Base-by-base conservation (phyloP, 2,113 vertebrate species). In the Sturnira hondurensis region DNA sequence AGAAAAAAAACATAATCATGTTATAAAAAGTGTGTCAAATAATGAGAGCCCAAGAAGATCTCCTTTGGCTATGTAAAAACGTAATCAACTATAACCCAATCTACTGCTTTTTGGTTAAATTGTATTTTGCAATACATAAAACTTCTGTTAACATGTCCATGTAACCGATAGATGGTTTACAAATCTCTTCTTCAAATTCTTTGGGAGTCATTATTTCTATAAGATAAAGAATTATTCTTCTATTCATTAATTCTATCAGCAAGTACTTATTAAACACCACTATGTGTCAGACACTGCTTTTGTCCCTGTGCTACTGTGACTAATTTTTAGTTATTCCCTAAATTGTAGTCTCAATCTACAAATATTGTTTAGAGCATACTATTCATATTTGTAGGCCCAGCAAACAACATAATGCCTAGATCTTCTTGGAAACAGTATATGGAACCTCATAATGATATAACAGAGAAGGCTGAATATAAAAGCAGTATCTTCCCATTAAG, bases 311-410 rank as follows among this genome's bases (percentile, higher is more conserved):
- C n/a, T 71, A 45, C 33, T 41, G 17, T 94, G 73, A 92, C 81
- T 95, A 84, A 93, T 85, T 89, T 52, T 87, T 95, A 38, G 20
- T 73, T 90, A 22, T 76, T 63, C 26, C 70, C 31, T 89, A 92
- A 85, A 87, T 20, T 74, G 28, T 45, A 91, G 38, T 73, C 24
- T 92, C 91, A 85, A 52, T 68, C 58, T 58, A 81, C 65, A 96
- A 85, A 56, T 24, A 87, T 0, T 76, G 0, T 22, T 84, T 85
- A 77, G 0, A 87, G 67, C 33, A 52, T 47, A 58, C 56, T 11
- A 12, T 81, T 89, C 38, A 58, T n/a, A 80, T 77, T 11, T 65
- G 14, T 50, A 90, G 47, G 26, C 4, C n/a, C 19, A 86, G 20
- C 84, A 91, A 81, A 17, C 54, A 77, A 17, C n/a, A 80, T 24